These are phyloP conservation scores for Anguilla japonica DNA, from an alignment of 2,113 vertebrate genomes.

Conservation along the genomic window DNA sequence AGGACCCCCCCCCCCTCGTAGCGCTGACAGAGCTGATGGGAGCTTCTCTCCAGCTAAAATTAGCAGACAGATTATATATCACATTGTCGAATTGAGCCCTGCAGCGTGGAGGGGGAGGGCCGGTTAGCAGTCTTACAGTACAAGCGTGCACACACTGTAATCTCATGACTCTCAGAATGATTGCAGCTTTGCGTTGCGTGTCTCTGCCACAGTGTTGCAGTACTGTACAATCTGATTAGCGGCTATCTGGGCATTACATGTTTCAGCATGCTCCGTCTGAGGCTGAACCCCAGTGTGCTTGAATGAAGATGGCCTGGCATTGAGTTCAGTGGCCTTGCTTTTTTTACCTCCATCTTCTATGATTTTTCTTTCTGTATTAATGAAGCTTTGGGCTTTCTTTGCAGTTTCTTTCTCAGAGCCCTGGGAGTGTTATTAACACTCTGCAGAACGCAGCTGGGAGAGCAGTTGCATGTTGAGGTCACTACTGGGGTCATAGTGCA, in stretches of 20 bases:
- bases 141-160: background rate
- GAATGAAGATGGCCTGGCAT: background rate
- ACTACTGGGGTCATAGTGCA: constrained; percentile 37
- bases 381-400: background rate
- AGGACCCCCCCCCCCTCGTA: background rate
- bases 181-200: background rate
- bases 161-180: background rate
- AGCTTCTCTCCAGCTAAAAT: constrained; percentile 9
- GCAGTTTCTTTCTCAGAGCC: constrained; percentile 25
- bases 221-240: background rate
- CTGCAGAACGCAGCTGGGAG: constrained; percentile 55
- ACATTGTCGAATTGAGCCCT: background rate
- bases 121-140: background rate
- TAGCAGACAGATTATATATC: constrained; percentile 2
- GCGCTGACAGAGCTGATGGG: background rate
- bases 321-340: background rate
- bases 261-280: background rate
- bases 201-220: background rate
- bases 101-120: background rate
- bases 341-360: background rate
- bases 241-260: background rate
- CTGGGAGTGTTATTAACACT: constrained; percentile 42
- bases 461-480: constrained; percentile 61
- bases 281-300: background rate
- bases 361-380: background rate